These are phyloP conservation scores for Cetoscarus ocellatus DNA, from an alignment of 2,797 vertebrate genomes.

Conservation along the genomic window DNA sequence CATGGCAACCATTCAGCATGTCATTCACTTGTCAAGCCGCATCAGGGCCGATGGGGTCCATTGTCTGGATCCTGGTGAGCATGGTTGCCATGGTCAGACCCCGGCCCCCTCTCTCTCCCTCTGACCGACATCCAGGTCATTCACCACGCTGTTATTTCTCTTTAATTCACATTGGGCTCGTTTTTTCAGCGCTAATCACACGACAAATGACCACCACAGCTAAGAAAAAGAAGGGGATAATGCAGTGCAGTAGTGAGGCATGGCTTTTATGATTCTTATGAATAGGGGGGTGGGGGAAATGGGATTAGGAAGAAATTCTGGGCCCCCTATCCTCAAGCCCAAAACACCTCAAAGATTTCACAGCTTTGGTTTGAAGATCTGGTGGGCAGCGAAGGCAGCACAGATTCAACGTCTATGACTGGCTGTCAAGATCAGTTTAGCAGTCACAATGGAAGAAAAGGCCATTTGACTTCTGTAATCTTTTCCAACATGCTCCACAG, in stretches of 20 bases:
- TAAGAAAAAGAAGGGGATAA: slow-evolving; percentile 56
- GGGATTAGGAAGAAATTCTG: slow-evolving; percentile 76
- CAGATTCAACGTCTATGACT: slow-evolving; percentile 65
- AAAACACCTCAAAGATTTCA: slow-evolving; percentile 77
- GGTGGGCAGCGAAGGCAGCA: slow-evolving; percentile 66
- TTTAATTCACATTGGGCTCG: slow-evolving; percentile 78
- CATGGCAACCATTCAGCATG: slow-evolving; percentile 99
- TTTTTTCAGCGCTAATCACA: slow-evolving; percentile 81
- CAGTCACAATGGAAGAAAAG: slow-evolving; percentile 80
- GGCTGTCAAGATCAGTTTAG: slow-evolving; percentile 82
- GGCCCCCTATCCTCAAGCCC: slow-evolving; percentile 63
- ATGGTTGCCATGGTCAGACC: slow-evolving; percentile 87
- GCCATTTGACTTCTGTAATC: slow-evolving; percentile 82
- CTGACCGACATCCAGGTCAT: slow-evolving; percentile 87
- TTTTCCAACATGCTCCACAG: slow-evolving; percentile 73
- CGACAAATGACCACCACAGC: slow-evolving; percentile 79
- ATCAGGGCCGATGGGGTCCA: slow-evolving; percentile 97
- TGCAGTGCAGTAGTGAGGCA: slow-evolving; percentile 70
- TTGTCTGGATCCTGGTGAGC: slow-evolving; percentile 95
- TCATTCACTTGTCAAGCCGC: slow-evolving; percentile 99
- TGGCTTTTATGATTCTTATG: slow-evolving; percentile 77
- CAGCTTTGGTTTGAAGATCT: slow-evolving; percentile 75
- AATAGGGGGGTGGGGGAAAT: slow-evolving; percentile 48
- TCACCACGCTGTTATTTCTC: slow-evolving; percentile 80
- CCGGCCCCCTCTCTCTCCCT: slow-evolving; percentile 48